These are phyloP conservation scores for Oreortyx pictus DNA, from an alignment of 2,797 vertebrate genomes.

Conservation along the genomic window DNA sequence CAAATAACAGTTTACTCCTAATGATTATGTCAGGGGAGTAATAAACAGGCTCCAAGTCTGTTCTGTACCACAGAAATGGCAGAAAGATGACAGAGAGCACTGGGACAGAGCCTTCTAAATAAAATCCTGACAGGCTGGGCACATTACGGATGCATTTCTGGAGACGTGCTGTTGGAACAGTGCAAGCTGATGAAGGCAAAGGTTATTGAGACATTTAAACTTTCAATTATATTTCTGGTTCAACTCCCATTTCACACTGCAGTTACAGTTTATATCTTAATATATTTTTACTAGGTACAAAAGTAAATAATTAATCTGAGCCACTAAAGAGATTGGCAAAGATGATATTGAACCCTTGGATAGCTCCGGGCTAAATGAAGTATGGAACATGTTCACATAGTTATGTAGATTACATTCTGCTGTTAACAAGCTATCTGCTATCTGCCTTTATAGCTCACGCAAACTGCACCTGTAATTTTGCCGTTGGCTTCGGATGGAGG, in stretches of 20 bases:
- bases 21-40: not conserved
- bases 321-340: not conserved
- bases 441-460: not conserved
- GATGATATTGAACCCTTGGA: not conserved
- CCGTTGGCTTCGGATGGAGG: slow-evolving; percentile 98
- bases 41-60: not conserved
- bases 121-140: not conserved
- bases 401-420: not conserved
- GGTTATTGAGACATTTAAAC: not conserved
- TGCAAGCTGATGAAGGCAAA: not conserved
- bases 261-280: not conserved
- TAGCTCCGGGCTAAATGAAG: not conserved
- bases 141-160: not conserved
- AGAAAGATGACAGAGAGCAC: not conserved
- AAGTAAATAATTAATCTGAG: not conserved
- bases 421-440: not conserved
- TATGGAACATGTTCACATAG: accelerated
- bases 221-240: not conserved
- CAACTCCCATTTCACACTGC: not conserved
- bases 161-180: not conserved
- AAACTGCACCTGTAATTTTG: slow-evolving; percentile 92
- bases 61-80: not conserved
- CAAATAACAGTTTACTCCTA: not conserved
- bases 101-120: not conserved
- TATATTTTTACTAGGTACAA: not conserved